Base-by-base conservation (phyloP, 2,888 invertebrate genomes). In the Caenorhabditis sinica region DNA sequence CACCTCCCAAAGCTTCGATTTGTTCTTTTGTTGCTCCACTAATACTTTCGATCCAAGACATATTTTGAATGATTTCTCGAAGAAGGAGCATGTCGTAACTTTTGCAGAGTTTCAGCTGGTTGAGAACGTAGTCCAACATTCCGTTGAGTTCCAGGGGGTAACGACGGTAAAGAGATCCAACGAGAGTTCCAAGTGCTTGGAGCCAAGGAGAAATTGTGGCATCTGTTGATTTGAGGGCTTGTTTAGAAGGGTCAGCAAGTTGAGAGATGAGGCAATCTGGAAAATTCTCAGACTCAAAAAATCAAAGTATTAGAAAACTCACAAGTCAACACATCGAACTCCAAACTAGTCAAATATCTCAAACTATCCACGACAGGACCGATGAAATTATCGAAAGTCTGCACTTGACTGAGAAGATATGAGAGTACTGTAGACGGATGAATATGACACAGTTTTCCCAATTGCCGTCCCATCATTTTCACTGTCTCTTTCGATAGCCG, bases 31-130 rank as follows among this genome's bases (percentile, higher is more conserved):
- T 99, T 95, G 98, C 96, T 94, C 97, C 97, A 93, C 97, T 97
- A 0, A 96, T 96, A 0, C 97, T 96, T 94, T 99, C 99, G 75
- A 99, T 97, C 0, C 99, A 99, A 0, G 97, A 97, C 98, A 99
- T 99, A 94, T 98, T 98, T 94, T 97, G 97, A 58, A 99, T 96
- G 88, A 99, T 96, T 94, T 99, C 98, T 93, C 98, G 96, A 75
- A 99, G 94, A 88, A 99, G 96, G 40, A 98, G 94, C 90, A 95
- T 90, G 89, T 95, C 94, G 90, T 97, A 94, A 94, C 98, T 97
- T 94, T 97, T 97, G 90, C 97, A 96, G 25, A 96, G 96, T 93
- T 98, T 98, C 23, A 99, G 95, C 93, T 98, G 96, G 94, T 99
- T 98, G 51, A 97, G 97, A 30, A 99, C 96, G 93, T 97, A 99